Conservation (phyloP, 2,113 vertebrate species). For the Hoplias malabaricus region DNA sequence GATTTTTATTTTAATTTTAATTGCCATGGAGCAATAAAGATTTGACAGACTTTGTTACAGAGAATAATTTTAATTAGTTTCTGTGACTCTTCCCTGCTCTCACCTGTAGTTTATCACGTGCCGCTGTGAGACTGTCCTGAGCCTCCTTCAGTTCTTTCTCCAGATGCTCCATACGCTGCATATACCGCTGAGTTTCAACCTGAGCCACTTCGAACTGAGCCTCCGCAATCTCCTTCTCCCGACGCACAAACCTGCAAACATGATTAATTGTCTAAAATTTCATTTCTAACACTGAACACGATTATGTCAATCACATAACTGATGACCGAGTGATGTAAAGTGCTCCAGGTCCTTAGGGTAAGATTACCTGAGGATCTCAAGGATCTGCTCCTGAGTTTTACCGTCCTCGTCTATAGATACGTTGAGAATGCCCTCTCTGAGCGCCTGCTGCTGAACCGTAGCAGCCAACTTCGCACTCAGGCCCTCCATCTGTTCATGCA, state of each 20-base stretch:
- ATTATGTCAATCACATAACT: too few species aligned
- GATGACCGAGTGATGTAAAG: not conserved
- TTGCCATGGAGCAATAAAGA: too few species aligned
- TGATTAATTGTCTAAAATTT: not conserved
- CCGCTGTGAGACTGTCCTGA: constrained; percentile 85
- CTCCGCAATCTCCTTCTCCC: constrained; percentile 95
- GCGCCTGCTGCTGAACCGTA: constrained; percentile 76
- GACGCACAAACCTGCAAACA: constrained; percentile 87
- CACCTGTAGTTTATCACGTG: constrained; percentile 93
- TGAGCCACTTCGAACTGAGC: constrained; percentile 92
- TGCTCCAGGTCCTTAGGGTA: not conserved
- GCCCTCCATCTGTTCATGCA: constrained; percentile 91
- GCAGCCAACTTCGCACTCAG: constrained; percentile 86
- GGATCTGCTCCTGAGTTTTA: constrained; percentile 94
- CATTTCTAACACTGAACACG: too few species aligned
- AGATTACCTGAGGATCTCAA: constrained; percentile 91
- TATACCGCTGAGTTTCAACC: constrained; percentile 88
- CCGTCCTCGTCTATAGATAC: constrained; percentile 87
- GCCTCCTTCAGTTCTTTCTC: constrained; percentile 89
- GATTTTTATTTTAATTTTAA: too few species aligned
- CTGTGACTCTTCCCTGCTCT: not conserved
- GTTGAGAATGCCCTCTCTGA: constrained; percentile 73
- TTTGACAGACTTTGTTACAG: too few species aligned
- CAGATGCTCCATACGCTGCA: constrained; percentile 87
- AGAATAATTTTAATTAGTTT: too few species aligned